phyloP scores from a whole-genome alignment of 1,140 invertebrate genomes.

The Drosophila kikkawai region DNA sequence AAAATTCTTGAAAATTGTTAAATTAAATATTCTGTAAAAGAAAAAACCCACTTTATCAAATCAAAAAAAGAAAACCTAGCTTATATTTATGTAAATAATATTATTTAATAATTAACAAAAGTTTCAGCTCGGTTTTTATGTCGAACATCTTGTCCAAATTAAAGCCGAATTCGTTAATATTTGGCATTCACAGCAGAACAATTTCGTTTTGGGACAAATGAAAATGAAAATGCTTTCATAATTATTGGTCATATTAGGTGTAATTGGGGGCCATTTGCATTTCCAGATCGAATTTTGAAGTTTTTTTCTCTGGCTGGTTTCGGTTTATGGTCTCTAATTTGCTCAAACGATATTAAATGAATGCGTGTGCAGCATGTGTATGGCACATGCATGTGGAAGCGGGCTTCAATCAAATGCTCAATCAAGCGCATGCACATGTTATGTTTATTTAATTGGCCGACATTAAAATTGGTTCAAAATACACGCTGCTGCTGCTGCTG shows the following conservation, averaged over 20 bases:
- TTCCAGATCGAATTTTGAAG: slow-evolving; percentile 22
- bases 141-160: slow-evolving; percentile 8
- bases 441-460: slow-evolving; percentile 68
- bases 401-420: slow-evolving; percentile 51
- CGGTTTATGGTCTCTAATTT: slow-evolving; percentile 38
- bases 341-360: slow-evolving; percentile 40
- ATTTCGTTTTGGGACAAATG: background rate
- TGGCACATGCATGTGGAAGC: slow-evolving; percentile 6
- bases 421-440: slow-evolving; percentile 62
- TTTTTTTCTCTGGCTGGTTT: slow-evolving; percentile 1
- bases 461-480: slow-evolving; percentile 42
- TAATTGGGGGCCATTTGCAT: slow-evolving; percentile 8
- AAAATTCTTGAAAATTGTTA: too few relatives aligned
- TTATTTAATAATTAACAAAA: background rate
- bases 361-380: background rate
- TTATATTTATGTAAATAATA: background rate
- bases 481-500: background rate
- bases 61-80: too few relatives aligned
- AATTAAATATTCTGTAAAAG: too few relatives aligned
- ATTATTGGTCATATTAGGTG: slow-evolving; percentile 28
- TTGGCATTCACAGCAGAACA: background rate
- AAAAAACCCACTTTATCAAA: background rate
- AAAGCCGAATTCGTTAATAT: slow-evolving; percentile 4
- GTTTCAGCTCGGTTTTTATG: background rate
- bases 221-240: slow-evolving; percentile 26